Base-by-base conservation (phyloP, 2,888 invertebrate species). In the Agrotis ipsilon region DNA sequence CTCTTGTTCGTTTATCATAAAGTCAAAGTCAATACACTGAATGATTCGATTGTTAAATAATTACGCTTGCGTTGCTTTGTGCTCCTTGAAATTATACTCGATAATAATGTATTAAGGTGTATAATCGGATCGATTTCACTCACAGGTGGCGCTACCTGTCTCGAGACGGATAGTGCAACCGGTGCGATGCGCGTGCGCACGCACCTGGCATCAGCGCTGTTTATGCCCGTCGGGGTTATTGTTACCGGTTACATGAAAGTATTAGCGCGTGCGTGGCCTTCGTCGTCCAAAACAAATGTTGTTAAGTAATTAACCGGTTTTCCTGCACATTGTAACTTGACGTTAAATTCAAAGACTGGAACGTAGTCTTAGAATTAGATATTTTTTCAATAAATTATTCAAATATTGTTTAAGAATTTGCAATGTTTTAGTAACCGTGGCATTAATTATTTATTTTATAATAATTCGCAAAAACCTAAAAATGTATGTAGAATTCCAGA, bases 101-200 rank as follows among this genome's bases (percentile, higher is more conserved):
- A 57, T 77, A 39, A 39, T 39, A 64, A 67, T 69, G 48, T 46
- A 43, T 27, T n/a, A 24, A 32, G 48, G 52, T 21, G 64, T 54
- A 51, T 51, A 39, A 49, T 51, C 57, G 60, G 32, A 60, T 76
- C 46, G 65, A 59, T 75, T 67, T 78, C 71, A 27, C 71, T 66
- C 39, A 68, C 82, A 84, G 73, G 73, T 81, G 82, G 78, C 81
- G 72, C 79, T 57, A 81, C 67, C 59, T 65, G 71, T 21, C 51
- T 48, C 52, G 55, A 27, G 27, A 51, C 55, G n/a, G n/a, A 14
- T 32, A 7, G 48, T 45, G 39, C 64, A 80, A 67, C 52, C 61
- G 67, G 68, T 81, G 68, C 72, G 49, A 7, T 65, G 81, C 82
- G 84, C 46, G 65, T 65, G 78, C 81, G 84, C 84, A 67, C 19